phyloP scores from a whole-genome alignment of 2,888 invertebrate species.

The Eristalis tenax region DNA sequence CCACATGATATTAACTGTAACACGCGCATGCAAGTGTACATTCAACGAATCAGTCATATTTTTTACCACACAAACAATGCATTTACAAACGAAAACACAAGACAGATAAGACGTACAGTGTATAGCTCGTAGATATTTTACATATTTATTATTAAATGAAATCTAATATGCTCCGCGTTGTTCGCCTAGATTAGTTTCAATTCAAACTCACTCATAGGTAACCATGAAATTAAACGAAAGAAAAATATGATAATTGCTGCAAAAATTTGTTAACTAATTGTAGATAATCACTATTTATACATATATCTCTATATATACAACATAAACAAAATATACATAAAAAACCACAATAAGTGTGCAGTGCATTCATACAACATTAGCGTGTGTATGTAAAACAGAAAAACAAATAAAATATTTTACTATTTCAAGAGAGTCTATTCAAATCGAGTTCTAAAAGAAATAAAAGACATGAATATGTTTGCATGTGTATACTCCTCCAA shows the following conservation, averaged over 20 bases:
- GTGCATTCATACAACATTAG: constrained; percentile 29
- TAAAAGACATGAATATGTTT: constrained; percentile 31
- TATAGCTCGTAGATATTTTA: constrained; percentile 47
- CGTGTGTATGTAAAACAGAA: neutral
- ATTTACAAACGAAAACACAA: constrained; percentile 1
- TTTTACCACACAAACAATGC: constrained; percentile 38
- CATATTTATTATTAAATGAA: constrained; percentile 51
- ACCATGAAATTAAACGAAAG: constrained; percentile 31
- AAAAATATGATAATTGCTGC: constrained; percentile 43
- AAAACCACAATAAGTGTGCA: constrained; percentile 16
- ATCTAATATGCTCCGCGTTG: constrained; percentile 48
- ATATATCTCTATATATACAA: constrained; percentile 47
- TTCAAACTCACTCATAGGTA: constrained; percentile 51
- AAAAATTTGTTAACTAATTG: constrained; percentile 72
- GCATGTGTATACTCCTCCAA: constrained; percentile 34
- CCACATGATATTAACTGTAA: neutral
- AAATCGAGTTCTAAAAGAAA: constrained; percentile 49
- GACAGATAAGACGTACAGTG: constrained; percentile 5
- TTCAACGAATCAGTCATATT: constrained; percentile 55
- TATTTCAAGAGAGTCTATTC: constrained; percentile 36
- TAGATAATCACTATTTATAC: constrained; percentile 68
- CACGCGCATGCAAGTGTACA: neutral
- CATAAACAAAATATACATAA: constrained; percentile 44
- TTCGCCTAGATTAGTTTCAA: constrained; percentile 60
- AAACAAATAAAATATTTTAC: constrained; percentile 45